phyloP scores from a whole-genome alignment of 2,888 invertebrate genomes.

The Geophilus truncorum region DNA sequence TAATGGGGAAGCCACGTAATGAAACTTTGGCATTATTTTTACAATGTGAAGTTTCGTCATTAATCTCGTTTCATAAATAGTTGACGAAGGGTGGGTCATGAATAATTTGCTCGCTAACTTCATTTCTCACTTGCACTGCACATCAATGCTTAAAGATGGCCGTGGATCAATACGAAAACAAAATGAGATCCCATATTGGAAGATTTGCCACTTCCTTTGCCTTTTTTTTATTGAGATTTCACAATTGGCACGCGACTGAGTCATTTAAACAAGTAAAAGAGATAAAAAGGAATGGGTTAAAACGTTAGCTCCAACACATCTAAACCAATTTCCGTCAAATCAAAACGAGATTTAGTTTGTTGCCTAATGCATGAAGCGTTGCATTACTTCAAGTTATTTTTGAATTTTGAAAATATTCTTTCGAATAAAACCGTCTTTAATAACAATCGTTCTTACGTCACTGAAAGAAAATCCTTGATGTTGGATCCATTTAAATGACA shows the following conservation, averaged over 20 bases:
- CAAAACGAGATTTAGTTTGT: no score
- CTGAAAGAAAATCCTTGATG: no score
- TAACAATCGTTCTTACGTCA: no score
- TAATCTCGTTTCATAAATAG: constrained; percentile 18
- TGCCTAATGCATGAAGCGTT: no score
- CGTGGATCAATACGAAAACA: not conserved
- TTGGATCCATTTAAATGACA: no score
- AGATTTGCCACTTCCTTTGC: constrained; percentile 6
- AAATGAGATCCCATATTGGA: constrained; percentile 12
- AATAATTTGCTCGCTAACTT: constrained; percentile 10
- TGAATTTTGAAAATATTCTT: not conserved
- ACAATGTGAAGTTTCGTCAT: not conserved
- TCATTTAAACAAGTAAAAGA: not conserved
- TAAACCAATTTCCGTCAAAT: not conserved
- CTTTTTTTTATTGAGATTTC: constrained; percentile 2
- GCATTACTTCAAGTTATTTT: not conserved
- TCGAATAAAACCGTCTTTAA: not conserved
- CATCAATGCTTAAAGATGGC: constrained; percentile 3
- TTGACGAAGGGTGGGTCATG: constrained; percentile 24
- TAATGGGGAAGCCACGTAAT: not conserved
- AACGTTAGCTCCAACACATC: not conserved
- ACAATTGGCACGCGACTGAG: not conserved
- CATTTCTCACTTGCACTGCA: constrained; percentile 8
- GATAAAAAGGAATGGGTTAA: not conserved
- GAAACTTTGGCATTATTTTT: not conserved